Percentiles rank a stretch among this genome's conserved stretches.
Evolutionary conservation across 2,113 vertebrate species (phyloP).

Genomic region (Amphilophus citrinellus): DNA sequence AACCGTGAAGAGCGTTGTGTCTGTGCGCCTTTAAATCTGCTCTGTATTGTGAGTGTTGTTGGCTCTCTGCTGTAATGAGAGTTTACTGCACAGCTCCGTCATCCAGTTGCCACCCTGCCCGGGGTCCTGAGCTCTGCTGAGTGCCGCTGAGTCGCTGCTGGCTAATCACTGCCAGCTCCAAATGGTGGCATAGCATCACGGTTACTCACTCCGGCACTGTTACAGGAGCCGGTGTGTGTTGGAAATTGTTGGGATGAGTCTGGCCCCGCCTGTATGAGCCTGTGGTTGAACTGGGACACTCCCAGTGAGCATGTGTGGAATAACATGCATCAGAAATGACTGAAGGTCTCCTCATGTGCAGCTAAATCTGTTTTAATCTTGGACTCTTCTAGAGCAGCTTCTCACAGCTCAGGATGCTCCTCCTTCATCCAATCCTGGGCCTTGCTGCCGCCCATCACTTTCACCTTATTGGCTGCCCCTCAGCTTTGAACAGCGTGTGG

Average conservation of each 20-base stretch:
- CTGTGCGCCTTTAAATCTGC: background rate
- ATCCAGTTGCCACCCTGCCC: background rate
- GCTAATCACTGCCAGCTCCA: constrained; percentile 30
- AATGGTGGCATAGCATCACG: constrained; percentile 12
- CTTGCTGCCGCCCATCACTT: too few species aligned
- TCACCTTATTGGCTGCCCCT: too few species aligned
- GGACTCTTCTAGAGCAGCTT: background rate
- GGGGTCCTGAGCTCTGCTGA: constrained; percentile 39
- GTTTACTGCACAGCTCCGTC: constrained; percentile 21
- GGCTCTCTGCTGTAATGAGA: constrained; percentile 7
- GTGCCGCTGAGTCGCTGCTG: constrained; percentile 57
- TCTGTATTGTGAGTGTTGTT: background rate
- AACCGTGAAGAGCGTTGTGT: constrained; percentile 17
- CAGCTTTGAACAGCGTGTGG: too few species aligned
- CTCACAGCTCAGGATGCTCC: background rate
- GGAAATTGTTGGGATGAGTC: constrained; percentile 21
- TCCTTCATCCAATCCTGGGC: too few species aligned
- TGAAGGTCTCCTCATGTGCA: background rate
- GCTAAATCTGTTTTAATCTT: background rate
- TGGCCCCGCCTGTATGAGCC: background rate
- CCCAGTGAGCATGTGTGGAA: background rate
- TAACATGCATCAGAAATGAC: background rate
- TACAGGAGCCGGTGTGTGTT: background rate
- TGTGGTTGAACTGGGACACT: background rate
- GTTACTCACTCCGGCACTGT: constrained; percentile 14